Evolutionary conservation across 2,888 invertebrate genomes (phyloP).

Genomic region (Stegophylla sp.): DNA sequence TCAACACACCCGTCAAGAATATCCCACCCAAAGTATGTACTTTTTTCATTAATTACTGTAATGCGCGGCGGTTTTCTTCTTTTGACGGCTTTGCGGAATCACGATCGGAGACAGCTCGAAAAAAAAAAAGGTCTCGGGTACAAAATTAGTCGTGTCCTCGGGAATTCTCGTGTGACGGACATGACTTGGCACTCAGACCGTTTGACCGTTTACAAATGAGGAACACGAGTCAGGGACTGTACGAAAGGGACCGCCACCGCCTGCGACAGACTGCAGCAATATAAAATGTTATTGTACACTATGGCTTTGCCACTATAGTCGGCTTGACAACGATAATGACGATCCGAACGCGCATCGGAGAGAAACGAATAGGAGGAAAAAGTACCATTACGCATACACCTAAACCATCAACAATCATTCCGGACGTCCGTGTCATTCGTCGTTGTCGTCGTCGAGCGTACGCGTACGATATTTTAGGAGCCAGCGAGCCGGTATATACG

Average conservation of each 20-base stretch:
- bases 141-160: conserved; percentile 28
- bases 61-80: no score
- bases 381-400: neutral
- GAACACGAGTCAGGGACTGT: neutral
- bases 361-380: neutral
- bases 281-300: neutral
- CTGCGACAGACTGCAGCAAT: neutral
- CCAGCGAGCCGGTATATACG: no score
- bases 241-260: neutral
- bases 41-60: no score
- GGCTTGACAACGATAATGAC: neutral
- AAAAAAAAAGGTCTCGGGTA: conserved; percentile 4
- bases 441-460: neutral
- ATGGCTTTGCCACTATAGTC: no score
- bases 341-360: neutral
- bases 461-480: neutral
- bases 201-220: conserved; percentile 48
- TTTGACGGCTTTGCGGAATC: no score
- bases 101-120: neutral
- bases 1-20: no score
- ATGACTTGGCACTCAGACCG: conserved; percentile 45
- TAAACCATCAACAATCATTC: conserved; percentile 24
- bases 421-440: conserved; percentile 51
- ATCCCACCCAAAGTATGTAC: no score
- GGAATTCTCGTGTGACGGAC: conserved; percentile 31